phyloP scores from a whole-genome alignment of 2,797 vertebrate genomes.

The Vultur gryphus region DNA sequence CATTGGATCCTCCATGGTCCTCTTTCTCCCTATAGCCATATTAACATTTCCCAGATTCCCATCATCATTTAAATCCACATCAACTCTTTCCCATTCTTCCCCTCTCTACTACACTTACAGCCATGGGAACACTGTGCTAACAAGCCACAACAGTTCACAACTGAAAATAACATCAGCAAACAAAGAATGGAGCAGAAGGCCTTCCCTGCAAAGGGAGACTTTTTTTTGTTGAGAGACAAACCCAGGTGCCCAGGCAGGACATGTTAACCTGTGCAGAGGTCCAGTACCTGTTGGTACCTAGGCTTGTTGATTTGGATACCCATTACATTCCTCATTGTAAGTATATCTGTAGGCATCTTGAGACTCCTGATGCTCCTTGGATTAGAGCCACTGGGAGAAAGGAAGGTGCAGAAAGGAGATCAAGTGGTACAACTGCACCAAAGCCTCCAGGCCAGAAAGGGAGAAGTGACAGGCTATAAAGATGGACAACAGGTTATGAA shows the following conservation, averaged over 20 bases:
- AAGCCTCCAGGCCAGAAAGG: background rate
- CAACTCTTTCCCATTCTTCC: background rate
- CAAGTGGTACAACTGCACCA: background rate
- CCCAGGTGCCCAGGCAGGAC: background rate
- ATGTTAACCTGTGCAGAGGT: background rate
- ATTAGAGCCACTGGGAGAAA: background rate
- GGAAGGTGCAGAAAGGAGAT: background rate
- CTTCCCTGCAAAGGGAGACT: background rate
- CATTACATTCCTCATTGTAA: background rate
- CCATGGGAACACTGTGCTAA: background rate
- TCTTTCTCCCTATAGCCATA: background rate
- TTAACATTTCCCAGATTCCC: background rate
- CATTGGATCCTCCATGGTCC: rapidly evolving
- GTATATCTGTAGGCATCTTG: no score
- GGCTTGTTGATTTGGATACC: background rate
- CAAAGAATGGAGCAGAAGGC: background rate
- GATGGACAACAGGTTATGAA: background rate
- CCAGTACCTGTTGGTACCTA: background rate
- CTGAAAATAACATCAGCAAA: background rate
- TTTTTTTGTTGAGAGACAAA: background rate
- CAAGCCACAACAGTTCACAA: background rate
- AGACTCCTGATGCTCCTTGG: background rate
- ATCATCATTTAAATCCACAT: background rate
- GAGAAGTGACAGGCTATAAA: background rate
- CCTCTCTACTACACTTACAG: background rate